These are phyloP conservation scores for Thalassaphorura encarpata DNA, from an alignment of 1,140 invertebrate genomes.

Conservation along the genomic window DNA sequence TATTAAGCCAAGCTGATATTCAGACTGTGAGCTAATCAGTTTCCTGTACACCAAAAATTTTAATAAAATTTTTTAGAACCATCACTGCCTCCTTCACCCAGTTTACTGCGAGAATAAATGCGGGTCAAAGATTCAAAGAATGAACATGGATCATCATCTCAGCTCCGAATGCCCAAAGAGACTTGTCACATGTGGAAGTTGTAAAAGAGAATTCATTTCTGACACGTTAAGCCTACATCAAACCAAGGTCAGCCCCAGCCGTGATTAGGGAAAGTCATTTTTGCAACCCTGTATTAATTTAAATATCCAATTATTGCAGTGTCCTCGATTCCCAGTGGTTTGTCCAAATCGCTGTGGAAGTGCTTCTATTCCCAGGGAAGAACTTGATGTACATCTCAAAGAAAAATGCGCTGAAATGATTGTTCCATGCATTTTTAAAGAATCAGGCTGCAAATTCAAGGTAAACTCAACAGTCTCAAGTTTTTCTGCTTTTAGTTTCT, in stretches of 20 bases:
- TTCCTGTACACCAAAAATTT: background rate
- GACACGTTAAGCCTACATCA: slow-evolving; percentile 60
- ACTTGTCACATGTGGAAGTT: slow-evolving; percentile 75
- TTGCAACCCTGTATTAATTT: slow-evolving; percentile 40
- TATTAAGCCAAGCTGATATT: background rate
- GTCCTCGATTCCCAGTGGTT: slow-evolving; percentile 60
- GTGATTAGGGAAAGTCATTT: slow-evolving; percentile 58
- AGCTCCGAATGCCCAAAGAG: slow-evolving; percentile 78
- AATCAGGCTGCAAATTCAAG: slow-evolving; percentile 84
- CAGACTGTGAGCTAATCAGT: background rate
- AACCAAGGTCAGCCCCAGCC: background rate
- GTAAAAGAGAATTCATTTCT: slow-evolving; percentile 75
- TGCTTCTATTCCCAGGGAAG: slow-evolving; percentile 64
- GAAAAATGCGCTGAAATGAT: slow-evolving; percentile 76
- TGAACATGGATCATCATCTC: slow-evolving; percentile 71
- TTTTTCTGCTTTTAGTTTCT: background rate
- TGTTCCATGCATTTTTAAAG: slow-evolving; percentile 70
- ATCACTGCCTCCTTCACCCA: background rate
- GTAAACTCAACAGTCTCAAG: slow-evolving; percentile 43
- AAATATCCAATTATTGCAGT: slow-evolving; percentile 75
- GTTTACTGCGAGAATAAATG: slow-evolving; percentile 94
- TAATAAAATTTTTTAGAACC: background rate
- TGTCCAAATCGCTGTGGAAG: slow-evolving; percentile 73
- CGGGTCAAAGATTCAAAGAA: slow-evolving; percentile 70
- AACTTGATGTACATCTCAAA: slow-evolving; percentile 71